Base-by-base conservation (phyloP, 2,888 invertebrate genomes). In the Hoplodrina ambigua region DNA sequence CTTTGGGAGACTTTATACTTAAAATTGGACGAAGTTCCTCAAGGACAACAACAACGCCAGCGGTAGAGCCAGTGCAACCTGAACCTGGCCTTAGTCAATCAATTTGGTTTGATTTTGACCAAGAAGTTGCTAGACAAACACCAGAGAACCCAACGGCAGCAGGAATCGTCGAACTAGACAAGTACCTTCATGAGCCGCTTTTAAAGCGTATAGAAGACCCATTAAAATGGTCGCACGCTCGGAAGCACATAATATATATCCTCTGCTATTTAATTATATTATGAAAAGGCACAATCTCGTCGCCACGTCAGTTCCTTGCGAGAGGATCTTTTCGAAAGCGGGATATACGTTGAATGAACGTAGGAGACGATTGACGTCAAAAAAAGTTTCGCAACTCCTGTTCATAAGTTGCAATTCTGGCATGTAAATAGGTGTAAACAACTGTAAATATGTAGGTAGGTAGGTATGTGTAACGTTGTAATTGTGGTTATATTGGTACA, bases 241-340 rank as follows among this genome's bases (percentile, higher is more conserved):
- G 55, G 8, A 63, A 63, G 11, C 2, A 55, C 11, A 55, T n/a
- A n/a, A n/a, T n/a, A n/a, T 63, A 5, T 55, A 63, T 11, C 54
- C 54, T 33, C 15, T 46, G 2, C 1, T 63, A 4, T 63, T 63
- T 15, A 30, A 55, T 63, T 63, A 46, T 1, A 15, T 30, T 1
- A 25, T 63, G n/a, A 63, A 62, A 63, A 54, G 62, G 44, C 54
- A 54, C 30, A 63, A 63, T 44, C 62, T 66, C 53, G n/a, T 71
- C n/a, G 72, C 67, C 11, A 68, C 71, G 46, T 71, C 63, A 44
- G 75, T 72, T 11, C 69, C 70, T n/a, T 70, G 73, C 20, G 70
- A 72, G 46, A 71, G 72, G 50, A 46, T 78, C 17, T 74, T 78
- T 33, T 74, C 69, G 6, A 74, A 72, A 50, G 77, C 77, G 44